Conservation (phyloP, 2,888 invertebrate genomes). For the Oscheius sp. region DNA sequence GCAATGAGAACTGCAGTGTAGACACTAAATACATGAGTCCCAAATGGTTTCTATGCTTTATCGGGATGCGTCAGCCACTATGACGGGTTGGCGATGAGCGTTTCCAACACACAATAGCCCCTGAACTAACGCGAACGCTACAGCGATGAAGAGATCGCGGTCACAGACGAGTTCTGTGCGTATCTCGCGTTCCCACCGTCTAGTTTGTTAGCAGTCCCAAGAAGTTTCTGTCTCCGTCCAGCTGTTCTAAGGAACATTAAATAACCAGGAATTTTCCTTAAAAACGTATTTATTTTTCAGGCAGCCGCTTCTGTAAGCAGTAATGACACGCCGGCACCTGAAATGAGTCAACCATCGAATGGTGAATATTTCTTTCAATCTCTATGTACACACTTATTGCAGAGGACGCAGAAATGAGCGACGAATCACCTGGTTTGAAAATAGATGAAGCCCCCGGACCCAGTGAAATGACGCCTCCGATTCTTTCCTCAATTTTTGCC, state of each 20-base stretch:
- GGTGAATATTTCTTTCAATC: slow-evolving; percentile 7
- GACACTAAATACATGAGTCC: slow-evolving; percentile 9
- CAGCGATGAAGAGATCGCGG: background rate
- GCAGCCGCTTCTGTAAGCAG: too few relatives aligned
- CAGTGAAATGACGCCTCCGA: slow-evolving; percentile 9
- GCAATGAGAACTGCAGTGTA: background rate
- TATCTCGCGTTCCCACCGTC: too few relatives aligned
- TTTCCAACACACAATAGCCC: slow-evolving; percentile 24
- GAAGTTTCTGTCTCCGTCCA: too few relatives aligned
- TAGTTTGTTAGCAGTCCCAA: too few relatives aligned
- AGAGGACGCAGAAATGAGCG: slow-evolving; percentile 40
- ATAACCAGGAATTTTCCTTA: too few relatives aligned
- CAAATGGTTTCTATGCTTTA: slow-evolving; percentile 1
- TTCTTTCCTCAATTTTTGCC: background rate
- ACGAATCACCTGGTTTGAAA: slow-evolving; percentile 38
- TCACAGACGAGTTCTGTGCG: too few relatives aligned
- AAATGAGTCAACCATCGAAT: slow-evolving; percentile 7
- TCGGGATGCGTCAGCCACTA: slow-evolving; percentile 10
- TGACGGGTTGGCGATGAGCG: slow-evolving; percentile 20
- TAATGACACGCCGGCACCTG: background rate
- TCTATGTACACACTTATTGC: background rate
- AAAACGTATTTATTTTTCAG: too few relatives aligned
- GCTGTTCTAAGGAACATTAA: too few relatives aligned
- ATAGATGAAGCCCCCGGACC: slow-evolving; percentile 27
- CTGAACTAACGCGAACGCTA: slow-evolving; percentile 10